These are phyloP conservation scores for Scyliorhinus canicula DNA, from an alignment of 2,797 vertebrate genomes.

Conservation along the genomic window DNA sequence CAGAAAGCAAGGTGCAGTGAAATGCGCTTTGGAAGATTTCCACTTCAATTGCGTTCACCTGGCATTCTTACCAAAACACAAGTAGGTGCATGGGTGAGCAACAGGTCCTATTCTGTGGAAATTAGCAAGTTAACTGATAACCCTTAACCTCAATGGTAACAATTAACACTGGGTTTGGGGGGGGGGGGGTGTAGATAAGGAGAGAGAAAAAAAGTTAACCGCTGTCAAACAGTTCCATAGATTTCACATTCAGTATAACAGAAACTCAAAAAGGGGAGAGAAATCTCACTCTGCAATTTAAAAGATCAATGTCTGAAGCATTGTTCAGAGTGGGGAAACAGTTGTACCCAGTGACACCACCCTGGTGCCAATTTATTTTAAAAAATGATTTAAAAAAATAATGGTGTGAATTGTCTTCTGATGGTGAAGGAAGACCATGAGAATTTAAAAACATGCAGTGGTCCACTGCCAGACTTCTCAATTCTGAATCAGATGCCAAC, in stretches of 20 bases:
- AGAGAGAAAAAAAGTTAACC: neutral
- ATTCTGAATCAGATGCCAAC: neutral
- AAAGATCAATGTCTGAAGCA: neutral
- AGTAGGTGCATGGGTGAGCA: too few species aligned
- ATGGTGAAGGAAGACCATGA: neutral
- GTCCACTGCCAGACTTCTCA: neutral
- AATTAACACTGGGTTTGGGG: neutral
- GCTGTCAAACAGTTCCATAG: neutral
- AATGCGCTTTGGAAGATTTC: neutral
- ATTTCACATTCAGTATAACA: neutral
- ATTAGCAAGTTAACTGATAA: neutral
- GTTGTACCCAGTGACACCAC: too few species aligned
- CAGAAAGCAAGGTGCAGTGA: neutral
- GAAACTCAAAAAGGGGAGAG: neutral
- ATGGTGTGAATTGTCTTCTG: neutral
- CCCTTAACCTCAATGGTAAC: neutral
- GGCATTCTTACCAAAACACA: neutral
- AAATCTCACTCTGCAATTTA: neutral
- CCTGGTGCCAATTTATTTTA: neutral
- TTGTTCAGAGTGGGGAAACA: neutral
- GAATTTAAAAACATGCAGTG: neutral
- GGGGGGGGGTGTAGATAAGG: too few species aligned
- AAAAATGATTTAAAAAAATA: neutral
- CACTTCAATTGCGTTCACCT: neutral
- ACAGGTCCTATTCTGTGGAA: neutral